Evolutionary conservation across 2,113 vertebrate genomes (phyloP).

Genomic region (Mesembrinibis cayennensis): DNA sequence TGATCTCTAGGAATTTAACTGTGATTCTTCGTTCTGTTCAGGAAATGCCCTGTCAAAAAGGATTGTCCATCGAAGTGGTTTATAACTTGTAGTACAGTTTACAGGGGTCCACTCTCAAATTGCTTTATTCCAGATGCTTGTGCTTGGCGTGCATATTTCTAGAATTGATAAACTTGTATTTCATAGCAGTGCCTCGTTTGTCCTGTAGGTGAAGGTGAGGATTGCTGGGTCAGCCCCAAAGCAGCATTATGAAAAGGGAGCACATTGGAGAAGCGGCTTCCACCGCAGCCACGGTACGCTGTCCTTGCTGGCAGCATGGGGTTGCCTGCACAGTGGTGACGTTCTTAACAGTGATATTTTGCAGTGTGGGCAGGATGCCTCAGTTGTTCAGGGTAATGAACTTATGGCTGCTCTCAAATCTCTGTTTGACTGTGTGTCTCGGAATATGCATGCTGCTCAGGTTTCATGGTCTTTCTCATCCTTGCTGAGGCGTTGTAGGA

Average conservation of each 20-base stretch:
- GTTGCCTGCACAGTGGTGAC: not conserved
- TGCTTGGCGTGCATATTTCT: accelerated
- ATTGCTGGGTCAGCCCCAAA: not conserved
- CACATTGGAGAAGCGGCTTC: not conserved
- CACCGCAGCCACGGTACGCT: not conserved
- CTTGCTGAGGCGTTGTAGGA: not conserved
- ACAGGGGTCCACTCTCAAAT: not conserved
- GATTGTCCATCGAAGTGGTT: not conserved
- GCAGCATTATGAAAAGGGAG: not conserved
- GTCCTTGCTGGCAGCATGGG: not conserved
- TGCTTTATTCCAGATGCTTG: not conserved
- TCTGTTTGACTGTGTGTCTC: not conserved
- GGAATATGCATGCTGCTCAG: not conserved
- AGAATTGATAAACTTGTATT: not conserved
- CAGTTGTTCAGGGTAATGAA: not conserved
- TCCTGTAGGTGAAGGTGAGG: not conserved
- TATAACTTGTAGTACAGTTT: not conserved
- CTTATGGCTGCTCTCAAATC: not conserved
- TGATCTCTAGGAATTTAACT: not conserved
- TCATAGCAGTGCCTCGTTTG: not conserved
- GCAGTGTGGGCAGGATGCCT: not conserved
- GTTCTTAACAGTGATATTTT: not conserved
- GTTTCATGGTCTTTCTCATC: not conserved
- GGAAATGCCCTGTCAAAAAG: constrained; percentile 23
- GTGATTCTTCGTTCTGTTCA: not conserved